A percentile compares a stretch with the other conserved stretches of the same genome.
These are phyloP conservation scores for Vulpes vulpes DNA, from an alignment of 2,113 vertebrate genomes.

Conservation along the genomic window DNA sequence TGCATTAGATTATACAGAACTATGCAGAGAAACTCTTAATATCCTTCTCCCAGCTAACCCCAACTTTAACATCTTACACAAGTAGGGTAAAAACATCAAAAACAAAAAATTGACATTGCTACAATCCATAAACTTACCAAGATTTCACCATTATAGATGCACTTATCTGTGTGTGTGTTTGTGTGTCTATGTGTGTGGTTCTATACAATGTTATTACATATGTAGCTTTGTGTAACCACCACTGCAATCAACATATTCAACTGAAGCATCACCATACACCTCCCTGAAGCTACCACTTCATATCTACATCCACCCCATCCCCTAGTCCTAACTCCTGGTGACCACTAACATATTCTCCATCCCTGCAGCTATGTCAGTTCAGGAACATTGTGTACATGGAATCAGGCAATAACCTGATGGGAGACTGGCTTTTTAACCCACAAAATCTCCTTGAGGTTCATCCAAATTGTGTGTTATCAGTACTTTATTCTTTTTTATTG, in stretches of 20 bases:
- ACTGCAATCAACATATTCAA: neutral
- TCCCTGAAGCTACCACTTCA: neutral
- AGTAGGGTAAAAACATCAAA: neutral
- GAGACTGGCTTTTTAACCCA: neutral
- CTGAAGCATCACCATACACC: neutral
- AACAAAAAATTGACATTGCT: neutral
- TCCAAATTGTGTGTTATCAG: neutral
- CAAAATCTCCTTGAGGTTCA: neutral
- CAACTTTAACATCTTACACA: neutral
- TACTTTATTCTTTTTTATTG: neutral
- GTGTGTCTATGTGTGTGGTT: neutral
- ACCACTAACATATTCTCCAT: no score
- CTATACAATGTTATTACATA: accelerated
- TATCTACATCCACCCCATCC: neutral
- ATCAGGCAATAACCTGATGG: neutral
- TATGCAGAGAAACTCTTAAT: neutral
- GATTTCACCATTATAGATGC: neutral
- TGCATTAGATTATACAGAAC: neutral
- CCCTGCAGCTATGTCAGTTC: no score
- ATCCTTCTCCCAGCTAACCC: neutral
- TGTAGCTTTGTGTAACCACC: neutral
- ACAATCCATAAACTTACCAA: neutral
- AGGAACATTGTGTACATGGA: neutral
- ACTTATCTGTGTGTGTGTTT: neutral
- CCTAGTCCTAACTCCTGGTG: no score